Evolutionary conservation across 2,113 vertebrate genomes (phyloP).

Genomic region (Rana temporaria): DNA sequence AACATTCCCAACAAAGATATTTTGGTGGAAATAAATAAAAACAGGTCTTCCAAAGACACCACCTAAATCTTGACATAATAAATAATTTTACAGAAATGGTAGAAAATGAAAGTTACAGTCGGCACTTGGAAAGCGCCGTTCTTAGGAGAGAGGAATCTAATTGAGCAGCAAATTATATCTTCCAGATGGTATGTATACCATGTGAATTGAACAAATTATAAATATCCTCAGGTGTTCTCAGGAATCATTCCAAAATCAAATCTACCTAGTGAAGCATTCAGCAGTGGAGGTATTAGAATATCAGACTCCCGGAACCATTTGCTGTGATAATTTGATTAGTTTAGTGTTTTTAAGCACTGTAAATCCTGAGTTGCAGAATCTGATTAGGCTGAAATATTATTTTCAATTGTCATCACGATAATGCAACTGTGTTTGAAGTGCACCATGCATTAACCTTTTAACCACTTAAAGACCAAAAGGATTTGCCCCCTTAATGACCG

Average conservation of each 20-base stretch:
- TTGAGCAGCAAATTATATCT: constrained; percentile 55
- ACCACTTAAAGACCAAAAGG: no score
- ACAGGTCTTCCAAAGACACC: not conserved
- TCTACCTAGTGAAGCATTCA: constrained; percentile 42
- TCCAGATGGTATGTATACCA: constrained; percentile 52
- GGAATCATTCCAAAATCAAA: constrained; percentile 41
- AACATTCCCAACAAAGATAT: no score
- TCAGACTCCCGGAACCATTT: constrained; percentile 13
- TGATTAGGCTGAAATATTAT: constrained; percentile 1
- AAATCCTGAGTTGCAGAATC: not conserved
- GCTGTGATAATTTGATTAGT: constrained; percentile 38
- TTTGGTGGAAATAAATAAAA: not conserved
- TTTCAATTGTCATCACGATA: not conserved
- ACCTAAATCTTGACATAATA: constrained; percentile 28
- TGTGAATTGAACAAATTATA: constrained; percentile 55
- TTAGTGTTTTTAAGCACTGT: constrained; percentile 20
- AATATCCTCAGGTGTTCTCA: constrained; percentile 52
- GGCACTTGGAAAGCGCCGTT: constrained; percentile 38
- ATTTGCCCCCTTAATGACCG: no score
- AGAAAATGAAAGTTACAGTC: constrained; percentile 25
- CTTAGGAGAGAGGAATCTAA: constrained; percentile 43
- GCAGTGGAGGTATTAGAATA: constrained; percentile 19
- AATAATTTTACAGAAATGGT: constrained; percentile 30
- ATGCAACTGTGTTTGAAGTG: not conserved
- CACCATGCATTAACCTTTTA: no score